Evolutionary conservation across 2,113 vertebrate species (phyloP).

Genomic region (Nycticorax nycticorax): DNA sequence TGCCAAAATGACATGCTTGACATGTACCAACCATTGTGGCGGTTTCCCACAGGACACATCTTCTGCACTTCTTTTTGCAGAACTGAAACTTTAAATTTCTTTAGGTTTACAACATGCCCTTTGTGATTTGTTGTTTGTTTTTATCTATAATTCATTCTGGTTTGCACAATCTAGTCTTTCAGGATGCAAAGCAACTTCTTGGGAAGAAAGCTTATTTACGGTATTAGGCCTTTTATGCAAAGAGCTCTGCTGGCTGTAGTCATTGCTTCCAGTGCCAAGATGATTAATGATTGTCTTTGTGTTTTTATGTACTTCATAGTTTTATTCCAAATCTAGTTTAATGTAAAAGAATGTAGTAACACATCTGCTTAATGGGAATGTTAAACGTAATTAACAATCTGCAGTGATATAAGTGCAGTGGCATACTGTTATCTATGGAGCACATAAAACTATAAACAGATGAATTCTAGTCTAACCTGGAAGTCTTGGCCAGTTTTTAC

Average conservation of each 20-base stretch:
- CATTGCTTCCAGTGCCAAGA: neutral
- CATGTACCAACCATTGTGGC: neutral
- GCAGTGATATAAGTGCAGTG: neutral
- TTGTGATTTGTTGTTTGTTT: constrained; percentile 23
- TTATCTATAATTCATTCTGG: neutral
- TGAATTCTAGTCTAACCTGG: neutral
- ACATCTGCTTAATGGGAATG: neutral
- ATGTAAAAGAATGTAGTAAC: neutral
- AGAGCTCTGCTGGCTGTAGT: neutral
- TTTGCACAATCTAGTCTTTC: neutral
- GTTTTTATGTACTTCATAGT: neutral
- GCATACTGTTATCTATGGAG: neutral
- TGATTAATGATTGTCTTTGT: constrained; percentile 41
- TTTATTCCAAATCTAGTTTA: constrained; percentile 10
- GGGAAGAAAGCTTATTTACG: neutral
- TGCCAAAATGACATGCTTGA: neutral
- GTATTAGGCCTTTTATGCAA: neutral
- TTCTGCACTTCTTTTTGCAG: neutral
- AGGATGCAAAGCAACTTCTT: neutral
- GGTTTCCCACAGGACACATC: neutral
- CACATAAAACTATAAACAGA: neutral
- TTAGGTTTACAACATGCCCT: neutral
- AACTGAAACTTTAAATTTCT: neutral
- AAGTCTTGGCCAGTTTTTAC: neutral
- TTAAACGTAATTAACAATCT: neutral